Evolutionary conservation across 2,113 vertebrate species (phyloP), one percentile per base, ranked within the genome.

Genomic region (Phycodurus eques): DNA sequence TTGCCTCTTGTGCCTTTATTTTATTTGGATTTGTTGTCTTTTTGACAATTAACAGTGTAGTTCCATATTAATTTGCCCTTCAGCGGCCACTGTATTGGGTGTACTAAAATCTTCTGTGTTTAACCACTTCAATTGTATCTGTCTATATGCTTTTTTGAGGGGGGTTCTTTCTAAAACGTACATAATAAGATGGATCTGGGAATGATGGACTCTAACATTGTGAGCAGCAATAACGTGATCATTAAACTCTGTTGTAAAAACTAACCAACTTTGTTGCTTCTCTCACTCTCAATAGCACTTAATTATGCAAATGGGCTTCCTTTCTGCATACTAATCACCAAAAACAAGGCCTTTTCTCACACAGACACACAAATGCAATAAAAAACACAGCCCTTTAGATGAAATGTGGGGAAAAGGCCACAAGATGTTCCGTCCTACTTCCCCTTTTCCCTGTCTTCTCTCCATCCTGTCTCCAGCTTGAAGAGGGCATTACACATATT

Each of bases 31-130:
- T 17, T 8, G 0, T 35, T 7, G 0, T 14, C 12, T 27, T 47
- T 44, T 66, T 47, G 87, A 86, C 81, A 77, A 88, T 89, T 92
- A 93, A 92, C 89, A 81, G 80, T 90, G 80, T 88, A 83, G 84
- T 83, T 80, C 94, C 93, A 95, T 93, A 96, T 98, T 98, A 97
- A 98, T 97, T 94, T 95, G 95, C 95, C 95, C 94, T 95, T 94
- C 68, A 67, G 76, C 83, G 95, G 92, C 93, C 94, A 94, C 94
- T 94, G 93, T 96, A 61, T 61, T 81, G 85, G 75, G 81, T 78
- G 3, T 47, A 96, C 96, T 98, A 98, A 98, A 92, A 93, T 92
- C 95, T 92, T 96, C 94, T 97, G 85, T 95, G 84, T 90, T 97
- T 98, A 98, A 98, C 95, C 92, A 92, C 92, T 94, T 91, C 86